Evolutionary conservation across 2,888 invertebrate genomes (phyloP), one percentile per base, ranked within the genome.

Genomic region (Carterocephalus palaemon): DNA sequence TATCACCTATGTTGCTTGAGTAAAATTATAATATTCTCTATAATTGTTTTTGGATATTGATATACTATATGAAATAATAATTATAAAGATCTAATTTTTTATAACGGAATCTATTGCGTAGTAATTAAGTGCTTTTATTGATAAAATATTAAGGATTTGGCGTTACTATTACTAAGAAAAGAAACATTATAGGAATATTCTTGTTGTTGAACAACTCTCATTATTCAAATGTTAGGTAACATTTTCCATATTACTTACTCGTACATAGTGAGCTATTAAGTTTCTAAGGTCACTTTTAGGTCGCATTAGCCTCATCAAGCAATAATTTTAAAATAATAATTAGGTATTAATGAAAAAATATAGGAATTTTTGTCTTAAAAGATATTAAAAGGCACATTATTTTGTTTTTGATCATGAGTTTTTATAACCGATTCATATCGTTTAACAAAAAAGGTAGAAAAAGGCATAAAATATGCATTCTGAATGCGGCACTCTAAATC

Each of bases 1-100:
- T 64, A 70, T 62, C 60, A 59, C 61, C 57, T 57, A 59, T 56
- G 60, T 70, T 70, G 64, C 63, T 60, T 56, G 57, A 64, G 23
- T 37, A 60, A 61, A 59, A 60, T 64, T 62, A 60, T 69, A 61
- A 64, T 64, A 17, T 19, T 33, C 10, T 41, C 34, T 33, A 33
- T 41, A 42, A 28, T 28, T 42, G 33, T 42, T 42, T 42, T 42
- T 42, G 26, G 34, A 29, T 29, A 42, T 34, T 34, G 24, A 41
- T 41, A 20, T 24, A 32, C 16, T 42, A 26, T 26, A 42, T 42
- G 34, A 42, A 42, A 34, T 26, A 42, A 32, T 33, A 42, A 8
- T 31, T n/a, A n/a, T n/a, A 34, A 26, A 26, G 26, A 28, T 41
- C 28, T 45, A 45, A 49, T 46, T 47, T 36, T 26, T 12, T 33